Evolutionary conservation across 2,797 vertebrate genomes (phyloP).

Genomic region (Channallabes apus): DNA sequence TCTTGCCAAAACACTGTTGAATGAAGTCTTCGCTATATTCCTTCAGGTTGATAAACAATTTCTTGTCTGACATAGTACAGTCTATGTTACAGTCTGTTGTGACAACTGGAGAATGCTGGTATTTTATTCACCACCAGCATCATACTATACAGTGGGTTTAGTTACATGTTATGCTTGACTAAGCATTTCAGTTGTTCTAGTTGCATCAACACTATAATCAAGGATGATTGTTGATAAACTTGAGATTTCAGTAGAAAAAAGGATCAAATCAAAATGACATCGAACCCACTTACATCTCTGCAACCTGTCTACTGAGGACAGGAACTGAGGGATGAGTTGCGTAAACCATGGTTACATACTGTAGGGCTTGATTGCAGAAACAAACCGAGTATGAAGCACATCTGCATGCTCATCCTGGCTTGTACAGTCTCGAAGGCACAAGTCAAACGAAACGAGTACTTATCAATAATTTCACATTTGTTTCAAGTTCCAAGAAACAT

Average conservation of each 20-base stretch:
- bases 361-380: neutral
- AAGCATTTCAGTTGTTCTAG: neutral
- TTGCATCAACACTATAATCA: neutral
- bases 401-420: neutral
- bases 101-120: neutral
- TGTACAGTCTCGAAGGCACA: conserved; percentile 1
- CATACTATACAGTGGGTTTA: neutral
- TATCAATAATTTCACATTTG: neutral
- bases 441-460: neutral
- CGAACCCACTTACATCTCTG: neutral
- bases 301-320: neutral
- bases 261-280: neutral
- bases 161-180: neutral
- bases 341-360: neutral
- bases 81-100: neutral
- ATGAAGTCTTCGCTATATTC: neutral
- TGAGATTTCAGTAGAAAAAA: neutral
- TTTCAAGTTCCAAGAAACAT: neutral
- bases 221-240: neutral
- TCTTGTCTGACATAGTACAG: neutral
- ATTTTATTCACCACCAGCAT: neutral
- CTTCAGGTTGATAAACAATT: neutral
- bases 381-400: neutral
- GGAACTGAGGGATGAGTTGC: neutral
- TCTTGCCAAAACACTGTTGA: neutral